phyloP scores from a whole-genome alignment of 2,113 vertebrate species.

The Parus major region DNA sequence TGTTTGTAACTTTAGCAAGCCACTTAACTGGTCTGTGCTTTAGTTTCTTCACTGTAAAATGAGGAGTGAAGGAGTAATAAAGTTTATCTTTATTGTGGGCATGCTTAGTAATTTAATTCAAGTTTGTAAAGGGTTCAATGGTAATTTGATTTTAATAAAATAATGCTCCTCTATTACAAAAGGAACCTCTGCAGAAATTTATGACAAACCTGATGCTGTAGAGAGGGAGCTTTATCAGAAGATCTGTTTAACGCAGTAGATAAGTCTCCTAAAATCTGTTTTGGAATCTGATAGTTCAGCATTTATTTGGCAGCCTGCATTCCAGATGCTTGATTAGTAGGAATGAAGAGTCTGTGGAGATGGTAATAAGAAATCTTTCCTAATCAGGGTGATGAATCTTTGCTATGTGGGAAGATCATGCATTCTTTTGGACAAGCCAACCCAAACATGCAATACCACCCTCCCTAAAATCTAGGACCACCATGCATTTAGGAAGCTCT shows the following conservation, averaged over 20 bases:
- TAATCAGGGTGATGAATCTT: conserved; percentile 33
- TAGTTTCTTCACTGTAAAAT: not conserved
- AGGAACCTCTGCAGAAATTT: not conserved
- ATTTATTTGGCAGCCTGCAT: not conserved
- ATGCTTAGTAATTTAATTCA: conserved; percentile 22
- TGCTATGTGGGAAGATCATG: not conserved
- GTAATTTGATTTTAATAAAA: conserved; percentile 49
- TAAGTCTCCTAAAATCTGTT: conserved; percentile 22
- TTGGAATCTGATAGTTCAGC: conserved; percentile 41
- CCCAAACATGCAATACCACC: not conserved
- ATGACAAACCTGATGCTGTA: not conserved
- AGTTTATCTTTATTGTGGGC: not conserved
- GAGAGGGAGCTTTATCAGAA: not conserved
- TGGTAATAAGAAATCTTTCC: conserved; percentile 27
- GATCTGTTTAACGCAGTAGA: not conserved
- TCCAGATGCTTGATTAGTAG: conserved; percentile 28
- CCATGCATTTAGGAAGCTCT: not conserved
- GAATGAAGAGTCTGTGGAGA: not conserved
- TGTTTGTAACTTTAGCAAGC: not conserved
- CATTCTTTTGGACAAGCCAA: conserved; percentile 21
- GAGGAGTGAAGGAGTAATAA: conserved; percentile 3
- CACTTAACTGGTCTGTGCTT: not conserved
- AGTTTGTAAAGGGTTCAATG: not conserved
- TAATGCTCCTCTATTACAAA: not conserved
- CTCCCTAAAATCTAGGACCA: not conserved